Evolutionary conservation across 92 coral and sea anemone genomes (phyloP).

Genomic region (Heliopora coerulea): DNA sequence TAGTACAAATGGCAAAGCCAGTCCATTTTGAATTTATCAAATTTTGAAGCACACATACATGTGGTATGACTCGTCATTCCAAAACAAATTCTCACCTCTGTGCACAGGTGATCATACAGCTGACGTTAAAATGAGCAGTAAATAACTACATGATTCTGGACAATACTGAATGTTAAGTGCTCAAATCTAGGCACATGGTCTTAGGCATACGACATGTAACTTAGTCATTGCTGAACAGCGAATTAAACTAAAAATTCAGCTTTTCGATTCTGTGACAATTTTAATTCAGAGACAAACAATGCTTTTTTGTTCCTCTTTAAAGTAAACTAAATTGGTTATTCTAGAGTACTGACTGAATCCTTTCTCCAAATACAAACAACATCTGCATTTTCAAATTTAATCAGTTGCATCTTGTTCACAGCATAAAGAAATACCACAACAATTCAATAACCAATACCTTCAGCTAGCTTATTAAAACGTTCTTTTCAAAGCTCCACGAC

Average conservation of each 20-base stretch:
- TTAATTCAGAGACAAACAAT: no score
- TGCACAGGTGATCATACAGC: slow-evolving; percentile 14
- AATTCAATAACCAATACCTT: slow-evolving; percentile 2
- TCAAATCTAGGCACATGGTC: no score
- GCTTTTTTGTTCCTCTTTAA: no score
- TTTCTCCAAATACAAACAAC: slow-evolving; percentile 1
- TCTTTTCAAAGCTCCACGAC: background rate
- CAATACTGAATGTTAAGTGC: no score
- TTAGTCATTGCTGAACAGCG: background rate
- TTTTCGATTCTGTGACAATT: no score
- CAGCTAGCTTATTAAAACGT: background rate
- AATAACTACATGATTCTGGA: background rate
- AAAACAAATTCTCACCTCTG: slow-evolving; percentile 12
- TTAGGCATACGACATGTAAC: background rate
- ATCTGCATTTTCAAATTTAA: slow-evolving; percentile 26
- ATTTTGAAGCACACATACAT: background rate
- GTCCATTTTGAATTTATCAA: background rate
- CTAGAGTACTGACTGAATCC: no score
- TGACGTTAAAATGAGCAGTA: slow-evolving; percentile 4
- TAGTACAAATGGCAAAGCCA: no score
- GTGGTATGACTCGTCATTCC: background rate
- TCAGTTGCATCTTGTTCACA: slow-evolving; percentile 9
- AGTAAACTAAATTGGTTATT: no score
- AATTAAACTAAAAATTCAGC: background rate
- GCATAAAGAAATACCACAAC: background rate